Percentiles rank a stretch among this genome's conserved stretches.
Conservation (phyloP, 2,888 invertebrate species). For the Syrista parreyssii region DNA sequence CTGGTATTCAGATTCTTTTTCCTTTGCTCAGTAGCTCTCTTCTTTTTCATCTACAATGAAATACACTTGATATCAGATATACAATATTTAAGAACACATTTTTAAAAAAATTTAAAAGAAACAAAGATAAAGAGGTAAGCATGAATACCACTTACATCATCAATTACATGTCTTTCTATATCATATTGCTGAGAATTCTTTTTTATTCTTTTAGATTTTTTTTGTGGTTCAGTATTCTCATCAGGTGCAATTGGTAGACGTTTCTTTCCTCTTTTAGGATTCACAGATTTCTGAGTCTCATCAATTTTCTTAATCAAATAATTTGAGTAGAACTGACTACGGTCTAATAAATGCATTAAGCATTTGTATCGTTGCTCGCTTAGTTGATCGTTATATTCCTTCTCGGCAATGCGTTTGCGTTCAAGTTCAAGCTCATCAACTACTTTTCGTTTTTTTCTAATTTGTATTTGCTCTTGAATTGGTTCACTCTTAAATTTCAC, state of each 20-base stretch:
- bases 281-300: background rate
- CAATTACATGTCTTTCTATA: slow-evolving; percentile 27
- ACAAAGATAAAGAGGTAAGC: background rate
- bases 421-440: background rate
- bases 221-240: slow-evolving; percentile 22
- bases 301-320: slow-evolving; percentile 45
- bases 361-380: slow-evolving; percentile 52
- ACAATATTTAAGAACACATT: background rate
- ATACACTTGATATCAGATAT: background rate
- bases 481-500: slow-evolving; percentile 6
- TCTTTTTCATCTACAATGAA: slow-evolving; percentile 27
- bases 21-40: slow-evolving; percentile 16
- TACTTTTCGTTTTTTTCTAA: slow-evolving; percentile 6
- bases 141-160: slow-evolving; percentile 30
- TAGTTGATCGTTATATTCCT: slow-evolving; percentile 40
- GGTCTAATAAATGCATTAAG: slow-evolving; percentile 53
- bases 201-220: slow-evolving; percentile 15
- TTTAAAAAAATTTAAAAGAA: background rate
- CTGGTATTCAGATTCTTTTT: slow-evolving; percentile 40
- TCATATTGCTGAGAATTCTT: slow-evolving; percentile 18
- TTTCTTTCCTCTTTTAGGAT: background rate
- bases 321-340: slow-evolving; percentile 51
- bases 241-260: background rate
- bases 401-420: slow-evolving; percentile 8
- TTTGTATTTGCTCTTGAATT: background rate